Conservation (phyloP, 2,113 vertebrate species). For the Athene noctua region DNA sequence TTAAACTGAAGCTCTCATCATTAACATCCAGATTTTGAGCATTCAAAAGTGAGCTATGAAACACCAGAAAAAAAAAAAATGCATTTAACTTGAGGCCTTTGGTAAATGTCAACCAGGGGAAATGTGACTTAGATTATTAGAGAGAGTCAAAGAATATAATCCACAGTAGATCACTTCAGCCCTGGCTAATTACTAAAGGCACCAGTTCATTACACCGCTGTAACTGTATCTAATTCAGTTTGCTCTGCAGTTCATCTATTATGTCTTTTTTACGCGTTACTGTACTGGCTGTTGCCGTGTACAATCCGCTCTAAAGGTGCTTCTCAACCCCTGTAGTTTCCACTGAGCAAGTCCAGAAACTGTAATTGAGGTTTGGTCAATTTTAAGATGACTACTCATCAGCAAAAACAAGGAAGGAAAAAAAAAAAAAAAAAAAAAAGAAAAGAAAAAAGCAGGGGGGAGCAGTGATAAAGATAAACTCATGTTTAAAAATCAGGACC, state of each 20-base stretch:
- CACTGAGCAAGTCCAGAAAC: background rate
- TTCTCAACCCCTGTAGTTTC: background rate
- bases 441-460: accelerated
- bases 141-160: conserved; percentile 61
- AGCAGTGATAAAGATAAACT: background rate
- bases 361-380: background rate
- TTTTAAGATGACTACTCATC: background rate
- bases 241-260: conserved; percentile 53
- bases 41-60: conserved; percentile 50
- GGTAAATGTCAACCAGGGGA: conserved; percentile 60
- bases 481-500: background rate
- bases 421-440: background rate
- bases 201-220: conserved; percentile 57
- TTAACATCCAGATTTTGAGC: conserved; percentile 34
- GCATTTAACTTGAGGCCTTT: conserved; percentile 47
- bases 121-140: conserved; percentile 58
- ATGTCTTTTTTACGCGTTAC: conserved; percentile 4
- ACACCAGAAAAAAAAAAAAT: conserved; percentile 26
- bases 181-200: conserved; percentile 62
- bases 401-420: background rate
- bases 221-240: conserved; percentile 59
- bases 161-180: conserved; percentile 50
- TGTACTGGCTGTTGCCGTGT: background rate
- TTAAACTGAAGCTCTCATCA: conserved; percentile 23
- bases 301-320: background rate